Percentiles rank a stretch among this genome's conserved stretches.
phyloP scores from a whole-genome alignment of 1,140 invertebrate species.

The Caerostris darwini region DNA sequence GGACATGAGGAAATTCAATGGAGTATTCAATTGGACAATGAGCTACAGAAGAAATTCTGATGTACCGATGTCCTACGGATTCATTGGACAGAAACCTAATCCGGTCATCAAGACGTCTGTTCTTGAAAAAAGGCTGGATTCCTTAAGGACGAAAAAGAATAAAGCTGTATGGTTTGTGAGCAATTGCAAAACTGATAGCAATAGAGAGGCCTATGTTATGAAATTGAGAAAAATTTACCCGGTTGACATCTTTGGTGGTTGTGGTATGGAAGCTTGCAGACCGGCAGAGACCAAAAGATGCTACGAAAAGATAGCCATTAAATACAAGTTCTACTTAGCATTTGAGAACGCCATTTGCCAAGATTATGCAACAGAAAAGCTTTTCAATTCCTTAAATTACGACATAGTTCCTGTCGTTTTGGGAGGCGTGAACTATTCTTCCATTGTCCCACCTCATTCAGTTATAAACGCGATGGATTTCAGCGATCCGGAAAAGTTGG shows the following conservation, averaged over 20 bases:
- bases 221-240: constrained; percentile 79
- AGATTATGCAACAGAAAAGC: constrained; percentile 84
- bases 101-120: not conserved
- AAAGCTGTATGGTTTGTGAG: constrained; percentile 82
- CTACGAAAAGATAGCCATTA: constrained; percentile 75
- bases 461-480: constrained; percentile 79
- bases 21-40: constrained; percentile 81
- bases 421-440: constrained; percentile 81
- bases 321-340: constrained; percentile 82
- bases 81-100: constrained; percentile 7
- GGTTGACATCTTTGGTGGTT: constrained; percentile 81
- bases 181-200: constrained; percentile 79
- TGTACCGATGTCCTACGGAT: constrained; percentile 66
- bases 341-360: constrained; percentile 83
- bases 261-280: constrained; percentile 80
- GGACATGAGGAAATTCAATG: constrained; percentile 74
- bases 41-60: constrained; percentile 80
- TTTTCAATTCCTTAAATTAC: constrained; percentile 79
- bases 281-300: constrained; percentile 77
- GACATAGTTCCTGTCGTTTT: constrained; percentile 82
- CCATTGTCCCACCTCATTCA: constrained; percentile 77
- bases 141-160: constrained; percentile 80
- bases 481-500: constrained; percentile 70
- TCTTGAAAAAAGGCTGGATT: not conserved
- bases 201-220: constrained; percentile 79